Conservation (phyloP, 1,140 invertebrate genomes). For the Protaetia brevitarsis region DNA sequence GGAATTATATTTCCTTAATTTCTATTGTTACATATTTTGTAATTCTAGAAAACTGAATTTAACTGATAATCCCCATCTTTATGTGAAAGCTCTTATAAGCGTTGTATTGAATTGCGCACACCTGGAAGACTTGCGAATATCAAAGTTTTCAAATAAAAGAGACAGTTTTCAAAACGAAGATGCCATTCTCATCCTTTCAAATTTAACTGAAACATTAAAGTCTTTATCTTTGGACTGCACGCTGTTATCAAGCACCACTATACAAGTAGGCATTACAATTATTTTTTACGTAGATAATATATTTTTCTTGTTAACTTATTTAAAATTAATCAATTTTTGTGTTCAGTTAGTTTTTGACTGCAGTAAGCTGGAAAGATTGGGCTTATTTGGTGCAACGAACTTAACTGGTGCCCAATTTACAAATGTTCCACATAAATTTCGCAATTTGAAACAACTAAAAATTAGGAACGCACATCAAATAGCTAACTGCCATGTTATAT, state of each 20-base stretch:
- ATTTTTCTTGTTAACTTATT: conserved; percentile 18
- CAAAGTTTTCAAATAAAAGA: neutral
- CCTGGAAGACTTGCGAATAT: conserved; percentile 27
- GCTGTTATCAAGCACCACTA: conserved; percentile 21
- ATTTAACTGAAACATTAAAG: conserved; percentile 26
- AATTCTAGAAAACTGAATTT: conserved; percentile 28
- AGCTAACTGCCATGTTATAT: conserved; percentile 16
- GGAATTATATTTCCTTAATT: too few relatives aligned
- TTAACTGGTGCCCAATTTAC: conserved; percentile 27
- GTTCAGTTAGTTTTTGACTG: conserved; percentile 29
- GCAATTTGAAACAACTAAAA: conserved; percentile 26
- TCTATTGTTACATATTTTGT: too few relatives aligned
- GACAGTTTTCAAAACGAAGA: conserved; percentile 27
- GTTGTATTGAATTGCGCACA: conserved; percentile 24
- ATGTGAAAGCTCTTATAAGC: conserved; percentile 18
- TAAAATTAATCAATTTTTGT: neutral
- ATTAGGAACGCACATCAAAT: conserved; percentile 30
- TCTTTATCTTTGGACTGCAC: conserved; percentile 27
- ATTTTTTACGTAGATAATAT: conserved; percentile 4
- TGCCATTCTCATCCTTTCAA: conserved; percentile 27
- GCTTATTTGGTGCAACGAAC: conserved; percentile 29
- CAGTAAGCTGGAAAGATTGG: conserved; percentile 25
- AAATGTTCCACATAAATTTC: conserved; percentile 26
- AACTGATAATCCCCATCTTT: conserved; percentile 19
- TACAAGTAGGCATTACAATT: too few relatives aligned